Percentiles rank a stretch among this genome's conserved stretches.
Conservation (phyloP, 2,797 vertebrate genomes). For the Poecilia wingei region DNA sequence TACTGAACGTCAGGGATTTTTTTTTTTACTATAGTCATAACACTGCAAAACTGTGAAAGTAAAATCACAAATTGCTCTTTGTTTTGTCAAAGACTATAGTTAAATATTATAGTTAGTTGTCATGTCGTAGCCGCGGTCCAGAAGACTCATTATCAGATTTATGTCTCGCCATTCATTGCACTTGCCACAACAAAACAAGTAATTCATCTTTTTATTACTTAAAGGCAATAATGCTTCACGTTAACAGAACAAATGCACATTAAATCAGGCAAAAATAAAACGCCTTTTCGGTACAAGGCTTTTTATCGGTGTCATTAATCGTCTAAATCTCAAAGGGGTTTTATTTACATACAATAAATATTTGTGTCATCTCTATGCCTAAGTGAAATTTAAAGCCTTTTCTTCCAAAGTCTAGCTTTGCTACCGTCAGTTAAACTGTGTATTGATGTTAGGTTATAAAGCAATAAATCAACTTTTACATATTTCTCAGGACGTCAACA, state of each 20-base stretch:
- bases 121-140: background rate
- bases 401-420: background rate
- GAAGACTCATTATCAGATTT: background rate
- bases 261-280: background rate
- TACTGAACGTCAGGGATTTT: background rate
- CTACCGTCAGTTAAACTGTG: background rate
- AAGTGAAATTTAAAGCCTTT: background rate
- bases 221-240: background rate
- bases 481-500: background rate
- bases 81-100: background rate
- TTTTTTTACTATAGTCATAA: background rate
- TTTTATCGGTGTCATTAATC: background rate
- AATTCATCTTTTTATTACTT: background rate
- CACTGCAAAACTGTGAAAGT: background rate
- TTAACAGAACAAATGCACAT: constrained; percentile 8
- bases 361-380: background rate
- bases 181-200: background rate
- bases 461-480: background rate
- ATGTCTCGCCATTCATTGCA: background rate
- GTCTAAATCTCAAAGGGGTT: background rate
- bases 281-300: background rate
- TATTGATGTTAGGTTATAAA: background rate
- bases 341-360: background rate
- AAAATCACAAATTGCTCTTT: background rate
- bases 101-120: background rate